Percentiles rank a stretch among this genome's conserved stretches.
phyloP scores from a whole-genome alignment of 2,888 invertebrate species.

The Dolichomitus sp. region DNA sequence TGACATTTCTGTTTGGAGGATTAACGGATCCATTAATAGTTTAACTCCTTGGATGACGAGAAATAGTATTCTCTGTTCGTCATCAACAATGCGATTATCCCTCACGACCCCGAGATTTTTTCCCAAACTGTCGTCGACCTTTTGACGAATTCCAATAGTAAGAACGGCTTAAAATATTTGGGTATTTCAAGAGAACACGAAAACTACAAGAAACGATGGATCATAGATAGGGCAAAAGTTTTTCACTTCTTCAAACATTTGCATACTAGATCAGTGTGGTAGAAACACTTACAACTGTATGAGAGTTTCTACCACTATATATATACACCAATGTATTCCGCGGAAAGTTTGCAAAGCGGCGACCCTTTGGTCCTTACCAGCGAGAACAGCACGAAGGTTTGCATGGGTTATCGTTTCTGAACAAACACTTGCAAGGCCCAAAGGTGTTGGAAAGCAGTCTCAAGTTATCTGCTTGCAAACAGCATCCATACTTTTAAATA shows the following conservation, averaged over 20 bases:
- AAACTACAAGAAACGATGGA: constrained; percentile 6
- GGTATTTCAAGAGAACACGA: constrained; percentile 24
- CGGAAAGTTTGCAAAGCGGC: constrained; percentile 16
- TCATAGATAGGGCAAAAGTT: not conserved
- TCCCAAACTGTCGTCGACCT: constrained; percentile 13
- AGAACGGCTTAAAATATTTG: not conserved
- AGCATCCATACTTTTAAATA: not conserved
- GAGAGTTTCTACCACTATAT: too few species aligned
- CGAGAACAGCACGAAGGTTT: constrained; percentile 11
- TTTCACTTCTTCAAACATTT: constrained; percentile 43
- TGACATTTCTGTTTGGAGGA: not conserved
- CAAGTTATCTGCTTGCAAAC: constrained; percentile 45
- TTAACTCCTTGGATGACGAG: not conserved
- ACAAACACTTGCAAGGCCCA: constrained; percentile 18
- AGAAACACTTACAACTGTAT: not conserved
- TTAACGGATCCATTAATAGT: not conserved
- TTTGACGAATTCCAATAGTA: constrained; percentile 6
- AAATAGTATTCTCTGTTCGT: not conserved
- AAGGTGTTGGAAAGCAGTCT: constrained; percentile 51
- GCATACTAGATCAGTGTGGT: constrained; percentile 35
- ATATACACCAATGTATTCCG: not conserved
- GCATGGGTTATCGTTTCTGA: constrained; percentile 31
- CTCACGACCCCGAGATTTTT: constrained; percentile 14
- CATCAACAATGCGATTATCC: not conserved
- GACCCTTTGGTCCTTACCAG: constrained; percentile 4